Conservation (phyloP, 2,888 invertebrate species). For the Conomelus anceps region DNA sequence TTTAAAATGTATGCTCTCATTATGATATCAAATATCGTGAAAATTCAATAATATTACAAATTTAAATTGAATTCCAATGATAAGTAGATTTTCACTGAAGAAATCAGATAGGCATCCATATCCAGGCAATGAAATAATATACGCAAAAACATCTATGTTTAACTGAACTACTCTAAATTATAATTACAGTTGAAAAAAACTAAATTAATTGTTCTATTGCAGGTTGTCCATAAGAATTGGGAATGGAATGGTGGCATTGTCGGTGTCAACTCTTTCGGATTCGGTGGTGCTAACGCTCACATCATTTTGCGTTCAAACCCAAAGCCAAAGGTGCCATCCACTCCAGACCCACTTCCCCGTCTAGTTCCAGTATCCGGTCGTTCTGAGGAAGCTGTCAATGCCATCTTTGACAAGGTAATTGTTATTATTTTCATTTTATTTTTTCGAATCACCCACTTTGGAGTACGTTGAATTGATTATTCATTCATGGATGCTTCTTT, state of each 20-base stretch:
- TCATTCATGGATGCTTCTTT: too few relatives aligned
- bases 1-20: too few relatives aligned
- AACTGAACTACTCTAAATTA: too few relatives aligned
- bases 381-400: conserved; percentile 68
- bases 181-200: neutral
- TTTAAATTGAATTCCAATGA: too few relatives aligned
- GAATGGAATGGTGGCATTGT: conserved; percentile 88
- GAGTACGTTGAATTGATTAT: too few relatives aligned
- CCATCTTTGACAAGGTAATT: conserved; percentile 56
- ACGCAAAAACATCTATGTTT: too few relatives aligned
- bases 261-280: conserved; percentile 94
- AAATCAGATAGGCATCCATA: too few relatives aligned
- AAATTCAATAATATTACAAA: too few relatives aligned
- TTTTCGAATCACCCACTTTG: too few relatives aligned
- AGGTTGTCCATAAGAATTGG: conserved; percentile 74
- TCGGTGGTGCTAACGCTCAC: conserved; percentile 97
- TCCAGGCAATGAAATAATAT: too few relatives aligned
- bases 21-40: too few relatives aligned
- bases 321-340: conserved; percentile 55
- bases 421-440: neutral
- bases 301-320: conserved; percentile 74
- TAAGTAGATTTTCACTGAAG: too few relatives aligned
- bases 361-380: conserved; percentile 76
- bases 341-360: conserved; percentile 53
- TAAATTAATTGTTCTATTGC: conserved; percentile 21